phyloP scores from a whole-genome alignment of 2,797 vertebrate genomes.

The Euthynnus affinis region DNA sequence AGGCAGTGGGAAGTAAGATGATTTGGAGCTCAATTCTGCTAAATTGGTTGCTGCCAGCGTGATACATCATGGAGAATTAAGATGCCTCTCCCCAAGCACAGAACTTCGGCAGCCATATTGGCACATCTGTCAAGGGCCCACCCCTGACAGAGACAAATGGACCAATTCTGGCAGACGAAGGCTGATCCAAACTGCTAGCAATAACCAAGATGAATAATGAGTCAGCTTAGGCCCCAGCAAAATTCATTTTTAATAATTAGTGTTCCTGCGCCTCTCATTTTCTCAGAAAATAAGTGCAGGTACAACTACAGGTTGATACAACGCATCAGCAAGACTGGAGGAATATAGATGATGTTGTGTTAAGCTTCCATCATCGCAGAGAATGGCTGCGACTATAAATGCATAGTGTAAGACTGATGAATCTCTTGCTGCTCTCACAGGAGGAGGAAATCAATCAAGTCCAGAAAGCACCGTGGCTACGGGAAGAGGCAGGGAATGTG shows the following conservation, averaged over 20 bases:
- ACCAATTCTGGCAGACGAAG: slow-evolving; percentile 81
- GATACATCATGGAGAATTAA: slow-evolving; percentile 89
- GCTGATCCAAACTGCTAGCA: slow-evolving; percentile 85
- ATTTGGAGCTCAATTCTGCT: slow-evolving; percentile 87
- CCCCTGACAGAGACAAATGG: slow-evolving; percentile 86
- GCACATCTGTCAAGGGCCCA: slow-evolving; percentile 87
- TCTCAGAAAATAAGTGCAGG: slow-evolving; percentile 79
- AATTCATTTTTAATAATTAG: slow-evolving; percentile 88
- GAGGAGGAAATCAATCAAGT: slow-evolving; percentile 76
- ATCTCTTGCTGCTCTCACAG: slow-evolving; percentile 61
- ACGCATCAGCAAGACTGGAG: slow-evolving; percentile 70
- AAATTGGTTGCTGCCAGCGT: slow-evolving; percentile 88
- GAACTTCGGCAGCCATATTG: slow-evolving; percentile 85
- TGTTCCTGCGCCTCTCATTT: slow-evolving; percentile 79
- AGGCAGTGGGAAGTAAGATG: slow-evolving; percentile 84
- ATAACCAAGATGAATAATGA: slow-evolving; percentile 86
- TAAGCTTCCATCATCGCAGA: slow-evolving; percentile 76
- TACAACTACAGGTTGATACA: slow-evolving; percentile 77
- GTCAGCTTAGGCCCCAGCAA: slow-evolving; percentile 70
- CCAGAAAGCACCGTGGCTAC: slow-evolving; percentile 56
- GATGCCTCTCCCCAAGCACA: slow-evolving; percentile 82
- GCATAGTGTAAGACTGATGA: slow-evolving; percentile 69
- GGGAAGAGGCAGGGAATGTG: slow-evolving; percentile 50
- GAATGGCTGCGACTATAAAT: slow-evolving; percentile 72
- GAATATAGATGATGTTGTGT: slow-evolving; percentile 80